Percentiles rank a stretch among this genome's conserved stretches.
Conservation (phyloP, 2,797 vertebrate species). For the Labroides dimidiatus region DNA sequence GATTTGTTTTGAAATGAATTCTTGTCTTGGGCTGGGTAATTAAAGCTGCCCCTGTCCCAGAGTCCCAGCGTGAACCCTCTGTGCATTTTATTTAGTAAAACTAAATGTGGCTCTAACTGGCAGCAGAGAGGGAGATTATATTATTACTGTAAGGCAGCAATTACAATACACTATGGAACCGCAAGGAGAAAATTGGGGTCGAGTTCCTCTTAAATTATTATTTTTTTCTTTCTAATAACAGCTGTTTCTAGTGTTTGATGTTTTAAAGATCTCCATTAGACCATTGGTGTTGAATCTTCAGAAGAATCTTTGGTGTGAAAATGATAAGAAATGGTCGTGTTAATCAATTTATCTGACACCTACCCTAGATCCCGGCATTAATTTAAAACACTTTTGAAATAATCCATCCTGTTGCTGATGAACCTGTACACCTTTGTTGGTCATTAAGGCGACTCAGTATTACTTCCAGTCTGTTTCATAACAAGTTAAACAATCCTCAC, state of each 20-base stretch:
- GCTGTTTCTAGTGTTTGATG: too few species aligned
- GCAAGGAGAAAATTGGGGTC: too few species aligned
- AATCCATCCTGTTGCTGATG: not conserved
- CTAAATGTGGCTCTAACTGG: slow-evolving; percentile 54
- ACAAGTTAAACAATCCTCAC: not conserved
- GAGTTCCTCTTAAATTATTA: too few species aligned
- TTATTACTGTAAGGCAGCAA: slow-evolving; percentile 21
- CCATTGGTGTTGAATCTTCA: too few species aligned
- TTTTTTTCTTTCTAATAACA: too few species aligned
- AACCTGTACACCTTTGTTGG: not conserved
- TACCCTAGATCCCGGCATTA: not conserved
- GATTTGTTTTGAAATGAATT: slow-evolving; percentile 82
- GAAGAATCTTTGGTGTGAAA: too few species aligned
- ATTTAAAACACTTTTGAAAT: not conserved
- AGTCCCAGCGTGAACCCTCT: slow-evolving; percentile 57
- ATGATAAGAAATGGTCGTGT: too few species aligned
- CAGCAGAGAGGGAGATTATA: slow-evolving; percentile 32
- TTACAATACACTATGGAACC: not conserved
- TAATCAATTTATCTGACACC: too few species aligned
- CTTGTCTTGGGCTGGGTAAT: slow-evolving; percentile 78
- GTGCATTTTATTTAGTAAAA: slow-evolving; percentile 65
- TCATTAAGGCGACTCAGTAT: not conserved
- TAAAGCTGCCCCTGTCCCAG: slow-evolving; percentile 71
- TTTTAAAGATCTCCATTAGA: too few species aligned
- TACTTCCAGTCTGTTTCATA: not conserved